Evolutionary conservation across 2,113 vertebrate genomes (phyloP).

Genomic region (Psettodes erumei): DNA sequence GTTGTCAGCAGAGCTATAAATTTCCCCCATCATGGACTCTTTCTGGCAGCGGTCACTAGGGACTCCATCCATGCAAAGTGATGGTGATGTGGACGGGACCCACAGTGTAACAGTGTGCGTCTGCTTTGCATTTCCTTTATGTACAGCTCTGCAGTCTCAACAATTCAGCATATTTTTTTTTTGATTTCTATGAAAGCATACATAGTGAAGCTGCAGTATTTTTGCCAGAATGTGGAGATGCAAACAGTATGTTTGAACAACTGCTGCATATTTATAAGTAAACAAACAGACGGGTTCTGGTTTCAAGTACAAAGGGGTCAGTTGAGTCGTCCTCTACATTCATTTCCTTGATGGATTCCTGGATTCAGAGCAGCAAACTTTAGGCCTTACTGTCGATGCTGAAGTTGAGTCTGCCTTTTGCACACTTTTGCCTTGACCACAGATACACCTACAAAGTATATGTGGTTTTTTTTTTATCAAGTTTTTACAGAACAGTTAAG

Average conservation of each 20-base stretch:
- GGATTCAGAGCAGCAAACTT: neutral
- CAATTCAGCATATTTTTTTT: neutral
- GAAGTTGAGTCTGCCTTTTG: neutral
- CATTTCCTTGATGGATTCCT: neutral
- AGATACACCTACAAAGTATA: neutral
- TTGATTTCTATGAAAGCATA: neutral
- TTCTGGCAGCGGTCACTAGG: conserved; percentile 34
- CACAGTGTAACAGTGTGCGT: neutral
- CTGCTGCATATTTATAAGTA: conserved; percentile 15
- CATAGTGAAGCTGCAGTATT: neutral
- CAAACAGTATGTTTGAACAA: conserved; percentile 2
- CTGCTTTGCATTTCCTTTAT: conserved; percentile 20
- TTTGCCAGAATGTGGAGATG: neutral
- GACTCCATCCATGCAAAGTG: conserved; percentile 26
- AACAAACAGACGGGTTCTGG: neutral
- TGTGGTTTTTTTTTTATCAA: neutral
- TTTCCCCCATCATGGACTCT: conserved; percentile 41
- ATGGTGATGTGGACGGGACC: neutral
- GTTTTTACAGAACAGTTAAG: neutral
- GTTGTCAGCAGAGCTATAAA: conserved; percentile 65
- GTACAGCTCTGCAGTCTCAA: neutral
- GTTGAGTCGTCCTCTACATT: conserved; percentile 7
- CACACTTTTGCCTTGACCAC: neutral
- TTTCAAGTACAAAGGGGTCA: neutral
- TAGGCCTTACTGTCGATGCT: neutral